Evolutionary conservation across 2,888 invertebrate genomes (phyloP).

Genomic region (Cremastinae sp.): DNA sequence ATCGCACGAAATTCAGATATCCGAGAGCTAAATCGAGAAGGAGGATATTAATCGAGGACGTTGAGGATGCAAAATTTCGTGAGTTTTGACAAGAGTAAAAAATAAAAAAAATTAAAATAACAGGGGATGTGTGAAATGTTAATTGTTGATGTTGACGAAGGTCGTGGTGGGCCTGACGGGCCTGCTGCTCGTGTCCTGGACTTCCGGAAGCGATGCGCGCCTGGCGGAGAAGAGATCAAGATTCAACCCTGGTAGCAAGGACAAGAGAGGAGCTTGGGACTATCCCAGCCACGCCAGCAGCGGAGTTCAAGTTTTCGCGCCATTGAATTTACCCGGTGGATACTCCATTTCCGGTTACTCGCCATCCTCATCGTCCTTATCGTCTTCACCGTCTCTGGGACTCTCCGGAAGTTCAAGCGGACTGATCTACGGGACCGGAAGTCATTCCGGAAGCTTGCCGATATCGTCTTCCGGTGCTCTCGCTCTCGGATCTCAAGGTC

Average conservation of each 20-base stretch:
- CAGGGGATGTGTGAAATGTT: not conserved
- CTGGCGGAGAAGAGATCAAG: conserved; percentile 63
- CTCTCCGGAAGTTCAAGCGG: not conserved
- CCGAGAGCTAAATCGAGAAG: conserved; percentile 30
- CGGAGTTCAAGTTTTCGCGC: conserved; percentile 60
- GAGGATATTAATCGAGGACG: conserved; percentile 17
- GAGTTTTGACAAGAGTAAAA: no score
- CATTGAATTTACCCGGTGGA: conserved; percentile 57
- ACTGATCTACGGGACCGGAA: no score
- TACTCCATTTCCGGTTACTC: conserved; percentile 51
- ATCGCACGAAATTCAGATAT: not conserved
- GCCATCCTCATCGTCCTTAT: conserved; percentile 5
- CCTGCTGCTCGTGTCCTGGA: conserved; percentile 65
- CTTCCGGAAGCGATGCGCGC: conserved; percentile 67
- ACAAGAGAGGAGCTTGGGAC: conserved; percentile 75
- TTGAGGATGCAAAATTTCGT: conserved; percentile 73
- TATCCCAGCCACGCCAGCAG: conserved; percentile 66
- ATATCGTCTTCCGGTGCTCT: no score
- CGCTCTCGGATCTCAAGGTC: conserved; percentile 14
- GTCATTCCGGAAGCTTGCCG: no score
- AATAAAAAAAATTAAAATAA: no score
- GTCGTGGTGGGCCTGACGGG: conserved; percentile 69
- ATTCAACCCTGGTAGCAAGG: conserved; percentile 67
- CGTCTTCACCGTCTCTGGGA: no score
- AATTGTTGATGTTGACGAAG: conserved; percentile 45